phyloP scores from a whole-genome alignment of 2,797 vertebrate genomes.

The Chlorospingus semifuscus region DNA sequence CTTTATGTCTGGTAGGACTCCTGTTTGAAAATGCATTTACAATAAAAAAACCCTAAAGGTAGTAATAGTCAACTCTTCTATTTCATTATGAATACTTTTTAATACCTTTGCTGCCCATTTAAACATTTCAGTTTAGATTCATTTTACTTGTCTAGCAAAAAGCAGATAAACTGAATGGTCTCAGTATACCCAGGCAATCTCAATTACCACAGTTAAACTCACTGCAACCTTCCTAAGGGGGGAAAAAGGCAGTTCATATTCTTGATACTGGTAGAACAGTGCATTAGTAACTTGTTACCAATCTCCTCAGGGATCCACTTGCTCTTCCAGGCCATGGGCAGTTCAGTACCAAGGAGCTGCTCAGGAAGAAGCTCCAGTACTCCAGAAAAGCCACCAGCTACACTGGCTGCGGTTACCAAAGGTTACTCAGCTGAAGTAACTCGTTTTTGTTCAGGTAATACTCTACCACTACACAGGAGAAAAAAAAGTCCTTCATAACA shows the following conservation, averaged over 20 bases:
- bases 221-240: background rate
- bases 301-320: background rate
- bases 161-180: background rate
- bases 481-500: background rate
- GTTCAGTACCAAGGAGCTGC: background rate
- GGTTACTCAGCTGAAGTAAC: background rate
- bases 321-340: background rate
- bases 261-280: background rate
- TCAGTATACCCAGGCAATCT: background rate
- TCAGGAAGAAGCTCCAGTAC: background rate
- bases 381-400: background rate
- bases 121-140: background rate
- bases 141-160: background rate
- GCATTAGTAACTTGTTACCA: background rate
- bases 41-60: background rate
- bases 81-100: background rate
- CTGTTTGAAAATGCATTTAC: background rate
- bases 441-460: background rate
- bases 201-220: background rate
- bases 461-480: background rate
- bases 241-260: background rate
- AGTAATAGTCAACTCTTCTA: background rate
- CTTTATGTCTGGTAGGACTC: background rate
- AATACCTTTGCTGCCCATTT: background rate
- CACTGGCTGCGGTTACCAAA: background rate